Percentiles rank a stretch among this genome's conserved stretches.
Evolutionary conservation across 2,797 vertebrate genomes (phyloP).

Genomic region (Pangasius sanitwongsei): DNA sequence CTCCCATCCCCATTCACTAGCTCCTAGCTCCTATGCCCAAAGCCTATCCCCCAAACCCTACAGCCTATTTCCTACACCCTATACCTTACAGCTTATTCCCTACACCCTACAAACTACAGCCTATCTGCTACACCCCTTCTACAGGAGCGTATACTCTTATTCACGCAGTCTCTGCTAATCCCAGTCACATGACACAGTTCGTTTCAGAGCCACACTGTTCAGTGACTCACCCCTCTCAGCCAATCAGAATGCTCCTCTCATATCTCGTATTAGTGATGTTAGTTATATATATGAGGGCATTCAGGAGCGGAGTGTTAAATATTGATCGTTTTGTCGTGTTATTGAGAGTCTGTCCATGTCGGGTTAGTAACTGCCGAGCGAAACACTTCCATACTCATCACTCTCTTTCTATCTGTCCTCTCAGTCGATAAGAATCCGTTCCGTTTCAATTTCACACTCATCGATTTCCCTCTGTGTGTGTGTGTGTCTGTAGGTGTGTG

Average conservation of each 20-base stretch:
- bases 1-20: background rate
- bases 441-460: conserved; percentile 33
- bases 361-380: background rate
- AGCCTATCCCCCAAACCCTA: background rate
- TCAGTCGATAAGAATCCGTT: conserved; percentile 23
- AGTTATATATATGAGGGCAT: background rate
- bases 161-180: background rate
- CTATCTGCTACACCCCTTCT: background rate
- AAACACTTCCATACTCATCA: conserved; percentile 26
- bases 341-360: conserved; percentile 20
- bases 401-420: background rate
- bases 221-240: background rate
- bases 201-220: background rate
- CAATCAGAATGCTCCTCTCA: background rate
- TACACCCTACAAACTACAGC: no score
- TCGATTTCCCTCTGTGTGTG: conserved; percentile 20
- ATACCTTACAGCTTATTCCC: accelerated
- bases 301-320: background rate
- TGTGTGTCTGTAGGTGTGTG: conserved; percentile 6
- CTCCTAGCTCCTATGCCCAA: no score
- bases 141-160: background rate
- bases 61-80: background rate
- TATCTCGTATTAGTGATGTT: background rate
- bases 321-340: background rate
- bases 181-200: background rate